Conservation (phyloP, 2,888 invertebrate species). For the Andrena bicolor region DNA sequence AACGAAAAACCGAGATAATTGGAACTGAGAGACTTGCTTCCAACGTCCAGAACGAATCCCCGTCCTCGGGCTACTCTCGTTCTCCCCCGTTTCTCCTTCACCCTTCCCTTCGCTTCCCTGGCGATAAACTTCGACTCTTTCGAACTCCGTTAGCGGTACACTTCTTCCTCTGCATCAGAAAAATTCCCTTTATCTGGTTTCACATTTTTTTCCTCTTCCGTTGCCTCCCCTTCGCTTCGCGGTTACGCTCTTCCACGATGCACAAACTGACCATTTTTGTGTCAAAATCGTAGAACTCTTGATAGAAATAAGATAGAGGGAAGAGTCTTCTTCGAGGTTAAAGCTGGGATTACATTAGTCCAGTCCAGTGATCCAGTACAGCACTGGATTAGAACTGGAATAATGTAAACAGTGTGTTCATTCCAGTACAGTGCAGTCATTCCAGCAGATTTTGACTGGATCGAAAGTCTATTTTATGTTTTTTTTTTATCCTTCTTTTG, state of each 20-base stretch:
- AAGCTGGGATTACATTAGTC: no score
- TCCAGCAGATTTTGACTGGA: no score
- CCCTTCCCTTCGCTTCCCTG: conserved; percentile 24
- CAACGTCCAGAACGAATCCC: conserved; percentile 65
- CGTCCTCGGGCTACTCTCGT: conserved; percentile 50
- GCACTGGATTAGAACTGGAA: no score
- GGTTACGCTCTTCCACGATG: not conserved
- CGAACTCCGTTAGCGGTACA: conserved; percentile 76
- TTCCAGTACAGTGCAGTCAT: no score
- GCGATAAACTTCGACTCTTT: conserved; percentile 78
- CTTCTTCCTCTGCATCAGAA: conserved; percentile 70
- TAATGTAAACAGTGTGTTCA: no score
- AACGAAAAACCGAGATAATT: conserved; percentile 75
- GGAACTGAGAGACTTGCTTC: conserved; percentile 74
- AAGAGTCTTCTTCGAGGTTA: no score
- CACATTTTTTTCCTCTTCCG: conserved; percentile 9
- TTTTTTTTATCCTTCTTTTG: no score
- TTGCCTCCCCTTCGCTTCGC: conserved; percentile 29
- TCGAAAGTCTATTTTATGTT: no score
- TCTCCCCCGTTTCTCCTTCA: conserved; percentile 28
- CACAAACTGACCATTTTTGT: no score
- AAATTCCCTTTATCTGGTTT: conserved; percentile 70
- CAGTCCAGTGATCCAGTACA: no score
- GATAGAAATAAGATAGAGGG: no score
- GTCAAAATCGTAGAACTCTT: no score